Conservation (phyloP, 2,797 vertebrate genomes). For the Sylvilagus floridanus region DNA sequence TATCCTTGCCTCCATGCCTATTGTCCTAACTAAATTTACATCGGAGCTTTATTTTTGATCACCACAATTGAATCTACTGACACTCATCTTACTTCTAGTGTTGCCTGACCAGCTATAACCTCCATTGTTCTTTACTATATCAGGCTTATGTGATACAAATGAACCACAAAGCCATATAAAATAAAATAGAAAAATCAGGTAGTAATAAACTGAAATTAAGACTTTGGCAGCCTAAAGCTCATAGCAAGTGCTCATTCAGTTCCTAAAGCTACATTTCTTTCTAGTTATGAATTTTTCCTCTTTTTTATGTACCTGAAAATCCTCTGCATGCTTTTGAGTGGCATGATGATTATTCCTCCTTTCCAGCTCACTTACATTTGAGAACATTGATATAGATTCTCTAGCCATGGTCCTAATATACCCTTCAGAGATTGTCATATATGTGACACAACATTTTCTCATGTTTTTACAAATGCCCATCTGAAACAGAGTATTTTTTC, state of each 20-base stretch:
- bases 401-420: neutral
- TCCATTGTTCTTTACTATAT: neutral
- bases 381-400: neutral
- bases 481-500: neutral
- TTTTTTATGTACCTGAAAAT: neutral
- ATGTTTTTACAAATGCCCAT: neutral
- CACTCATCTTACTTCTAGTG: neutral
- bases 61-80: neutral
- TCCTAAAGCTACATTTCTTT: neutral
- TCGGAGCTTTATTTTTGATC: neutral
- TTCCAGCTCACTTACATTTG: neutral
- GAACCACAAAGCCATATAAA: neutral
- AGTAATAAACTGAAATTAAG: neutral
- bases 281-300: neutral
- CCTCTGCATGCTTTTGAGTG: neutral
- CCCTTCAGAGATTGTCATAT: neutral
- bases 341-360: neutral
- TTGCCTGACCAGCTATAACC: neutral
- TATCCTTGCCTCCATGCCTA: neutral
- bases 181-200: neutral
- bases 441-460: neutral
- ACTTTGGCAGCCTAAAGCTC: neutral
- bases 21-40: neutral
- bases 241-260: neutral
- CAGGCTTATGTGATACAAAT: neutral